Conservation (phyloP, 2,113 vertebrate species). For the Neofelis nebulosa region DNA sequence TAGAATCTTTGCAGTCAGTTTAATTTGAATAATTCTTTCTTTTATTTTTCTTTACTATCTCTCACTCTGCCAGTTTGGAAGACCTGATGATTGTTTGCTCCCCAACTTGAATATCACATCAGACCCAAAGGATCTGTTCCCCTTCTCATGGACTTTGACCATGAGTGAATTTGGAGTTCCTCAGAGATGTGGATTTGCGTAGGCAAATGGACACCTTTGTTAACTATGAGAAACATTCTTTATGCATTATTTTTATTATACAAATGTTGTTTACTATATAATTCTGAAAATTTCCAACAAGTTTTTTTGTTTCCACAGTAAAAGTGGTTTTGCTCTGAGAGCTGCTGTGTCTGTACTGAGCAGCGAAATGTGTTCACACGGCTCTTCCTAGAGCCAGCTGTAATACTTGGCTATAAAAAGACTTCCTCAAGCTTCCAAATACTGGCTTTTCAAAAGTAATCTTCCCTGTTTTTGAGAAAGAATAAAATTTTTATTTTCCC, state of each 20-base stretch:
- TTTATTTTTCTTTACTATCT: background rate
- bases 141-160: background rate
- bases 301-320: constrained; percentile 23
- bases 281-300: constrained; percentile 3
- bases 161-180: background rate
- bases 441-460: constrained; percentile 33
- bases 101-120: background rate
- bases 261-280: background rate
- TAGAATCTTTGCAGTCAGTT: background rate
- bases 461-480: constrained; percentile 42
- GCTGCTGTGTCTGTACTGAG: background rate
- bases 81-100: background rate
- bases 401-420: background rate
- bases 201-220: background rate
- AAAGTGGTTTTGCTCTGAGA: background rate
- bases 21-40: background rate
- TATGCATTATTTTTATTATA: background rate
- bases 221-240: background rate
- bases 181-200: background rate
- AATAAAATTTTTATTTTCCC: constrained; percentile 53
- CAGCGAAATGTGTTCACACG: background rate
- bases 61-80: background rate
- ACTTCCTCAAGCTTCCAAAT: background rate
- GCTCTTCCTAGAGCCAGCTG: background rate
- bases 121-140: background rate